Conservation (phyloP, 35 echinoderm and acorn worm genomes). For the Hemicentrotus pulcherrimus region DNA sequence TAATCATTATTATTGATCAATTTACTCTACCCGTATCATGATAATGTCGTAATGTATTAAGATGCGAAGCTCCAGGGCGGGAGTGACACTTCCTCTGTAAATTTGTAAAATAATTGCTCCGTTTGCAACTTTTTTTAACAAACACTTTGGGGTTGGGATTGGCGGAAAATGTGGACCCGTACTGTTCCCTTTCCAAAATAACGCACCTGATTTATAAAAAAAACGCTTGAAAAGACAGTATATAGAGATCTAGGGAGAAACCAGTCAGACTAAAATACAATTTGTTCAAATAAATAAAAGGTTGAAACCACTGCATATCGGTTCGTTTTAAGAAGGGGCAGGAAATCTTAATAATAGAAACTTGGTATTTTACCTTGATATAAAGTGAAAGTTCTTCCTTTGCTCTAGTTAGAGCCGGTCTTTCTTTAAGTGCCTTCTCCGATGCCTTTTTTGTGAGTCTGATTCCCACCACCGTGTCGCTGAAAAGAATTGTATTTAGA, state of each 20-base stretch:
- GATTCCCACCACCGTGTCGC: conserved; percentile 42
- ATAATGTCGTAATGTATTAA: not conserved
- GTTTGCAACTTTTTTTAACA: too few species aligned
- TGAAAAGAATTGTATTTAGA: conserved; percentile 58
- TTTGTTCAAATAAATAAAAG: not conserved
- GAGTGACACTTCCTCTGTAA: too few species aligned
- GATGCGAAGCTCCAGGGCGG: too few species aligned
- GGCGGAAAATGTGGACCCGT: too few species aligned
- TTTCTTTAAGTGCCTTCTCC: conserved; percentile 46
- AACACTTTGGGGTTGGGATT: too few species aligned
- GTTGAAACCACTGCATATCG: not conserved
- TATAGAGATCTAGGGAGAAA: not conserved
- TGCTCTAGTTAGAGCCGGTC: not conserved
- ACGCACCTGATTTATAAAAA: not conserved
- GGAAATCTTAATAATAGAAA: not conserved
- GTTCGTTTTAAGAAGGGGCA: not conserved
- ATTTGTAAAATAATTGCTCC: too few species aligned
- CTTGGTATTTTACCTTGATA: conserved; percentile 25
- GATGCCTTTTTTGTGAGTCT: conserved; percentile 43
- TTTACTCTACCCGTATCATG: not conserved
- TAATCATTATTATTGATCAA: too few species aligned
- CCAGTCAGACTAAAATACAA: not conserved
- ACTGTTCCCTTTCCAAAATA: not conserved
- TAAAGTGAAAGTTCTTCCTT: conserved; percentile 55
- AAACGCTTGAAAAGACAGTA: not conserved